Evolutionary conservation across 2,113 vertebrate genomes (phyloP).

Genomic region (Rutilus rutilus): DNA sequence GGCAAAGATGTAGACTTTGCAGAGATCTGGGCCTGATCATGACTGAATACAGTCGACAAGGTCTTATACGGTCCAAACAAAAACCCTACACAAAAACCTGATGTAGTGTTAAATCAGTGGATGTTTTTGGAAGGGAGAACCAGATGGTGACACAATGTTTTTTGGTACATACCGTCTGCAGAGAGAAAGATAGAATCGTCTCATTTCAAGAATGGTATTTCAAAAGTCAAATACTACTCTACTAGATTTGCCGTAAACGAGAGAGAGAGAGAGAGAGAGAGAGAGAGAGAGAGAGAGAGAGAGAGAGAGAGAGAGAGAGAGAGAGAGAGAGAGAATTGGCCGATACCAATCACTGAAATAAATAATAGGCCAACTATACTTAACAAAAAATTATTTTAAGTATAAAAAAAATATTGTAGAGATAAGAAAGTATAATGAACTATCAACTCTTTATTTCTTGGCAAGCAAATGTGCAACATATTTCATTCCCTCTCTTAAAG

Average conservation of each 20-base stretch:
- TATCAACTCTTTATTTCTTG: too few relatives aligned
- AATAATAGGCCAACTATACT: too few relatives aligned
- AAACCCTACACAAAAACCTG: not conserved
- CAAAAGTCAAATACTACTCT: not conserved
- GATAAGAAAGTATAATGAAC: too few relatives aligned
- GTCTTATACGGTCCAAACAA: not conserved
- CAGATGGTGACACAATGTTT: not conserved
- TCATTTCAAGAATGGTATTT: constrained; percentile 29
- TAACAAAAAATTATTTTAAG: too few relatives aligned
- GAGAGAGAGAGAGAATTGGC: not conserved
- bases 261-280: too few relatives aligned
- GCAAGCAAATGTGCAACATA: too few relatives aligned
- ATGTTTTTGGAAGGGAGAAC: not conserved
- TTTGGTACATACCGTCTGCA: constrained; percentile 28
- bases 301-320: not conserved
- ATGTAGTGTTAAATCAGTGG: not conserved
- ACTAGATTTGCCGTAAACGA: not conserved
- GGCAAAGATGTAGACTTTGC: too few relatives aligned
- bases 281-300: too few relatives aligned
- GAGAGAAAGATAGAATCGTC: not conserved
- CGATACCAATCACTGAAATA: too few relatives aligned
- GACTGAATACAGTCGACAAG: not conserved
- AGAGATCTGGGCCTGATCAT: not conserved
- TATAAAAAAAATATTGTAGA: too few relatives aligned
- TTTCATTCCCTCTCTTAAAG: too few relatives aligned